phyloP scores from a whole-genome alignment of 2,113 vertebrate species.

The Peucedramus taeniatus region DNA sequence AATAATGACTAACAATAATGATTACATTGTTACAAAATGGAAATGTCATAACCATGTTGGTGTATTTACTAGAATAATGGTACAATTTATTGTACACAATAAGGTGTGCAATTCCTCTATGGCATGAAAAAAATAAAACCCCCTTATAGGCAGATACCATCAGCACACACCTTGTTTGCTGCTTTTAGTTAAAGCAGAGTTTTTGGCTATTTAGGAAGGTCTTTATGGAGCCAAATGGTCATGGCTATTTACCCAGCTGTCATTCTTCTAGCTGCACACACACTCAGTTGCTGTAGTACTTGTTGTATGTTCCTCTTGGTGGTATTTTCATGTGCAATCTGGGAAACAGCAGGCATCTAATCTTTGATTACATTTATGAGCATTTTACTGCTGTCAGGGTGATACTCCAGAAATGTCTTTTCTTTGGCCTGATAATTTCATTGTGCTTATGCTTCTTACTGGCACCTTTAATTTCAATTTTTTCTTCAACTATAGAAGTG shows the following conservation, averaged over 20 bases:
- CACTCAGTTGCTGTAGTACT: neutral
- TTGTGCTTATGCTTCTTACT: neutral
- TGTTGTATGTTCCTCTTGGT: neutral
- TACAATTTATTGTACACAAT: too few relatives aligned
- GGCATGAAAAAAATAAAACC: neutral
- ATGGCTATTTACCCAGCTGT: neutral
- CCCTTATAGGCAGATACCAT: neutral
- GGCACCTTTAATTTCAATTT: neutral
- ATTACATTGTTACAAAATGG: neutral
- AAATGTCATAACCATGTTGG: neutral
- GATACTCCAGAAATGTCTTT: conserved; percentile 3
- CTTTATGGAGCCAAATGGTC: conserved; percentile 16
- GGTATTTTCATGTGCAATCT: neutral
- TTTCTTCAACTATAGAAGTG: neutral
- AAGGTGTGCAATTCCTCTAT: neutral
- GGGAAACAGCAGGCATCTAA: neutral
- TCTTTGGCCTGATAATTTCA: conserved; percentile 21
- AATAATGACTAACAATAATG: neutral
- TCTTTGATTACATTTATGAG: neutral
- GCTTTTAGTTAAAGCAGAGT: neutral
- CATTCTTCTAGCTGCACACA: neutral
- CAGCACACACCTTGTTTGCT: neutral
- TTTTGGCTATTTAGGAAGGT: conserved; percentile 13
- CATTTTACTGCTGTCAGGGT: neutral
- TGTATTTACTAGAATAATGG: neutral